Base-by-base conservation (phyloP, 2,113 vertebrate genomes). In the Spilogale gracilis region DNA sequence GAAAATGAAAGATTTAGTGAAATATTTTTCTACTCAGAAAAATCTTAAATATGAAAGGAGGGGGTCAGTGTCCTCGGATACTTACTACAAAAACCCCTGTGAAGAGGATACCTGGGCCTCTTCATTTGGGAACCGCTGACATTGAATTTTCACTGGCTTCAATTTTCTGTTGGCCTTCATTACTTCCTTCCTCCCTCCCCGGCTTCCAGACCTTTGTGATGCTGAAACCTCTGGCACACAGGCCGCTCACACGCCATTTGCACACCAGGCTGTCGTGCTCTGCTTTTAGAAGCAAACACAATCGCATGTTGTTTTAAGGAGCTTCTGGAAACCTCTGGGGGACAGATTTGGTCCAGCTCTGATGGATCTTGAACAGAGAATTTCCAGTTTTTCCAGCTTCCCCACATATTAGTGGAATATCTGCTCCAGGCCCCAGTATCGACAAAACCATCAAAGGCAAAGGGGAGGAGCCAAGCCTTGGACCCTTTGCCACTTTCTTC, bases 231-330 rank as follows among this genome's bases (percentile, higher is more conserved):
- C 88, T 88, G 92, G 76, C 80, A 81, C 54, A 14, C 17, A 58
- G 32, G 27, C 61, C 78, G 76, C 80, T 69, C 79, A 94, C 61
- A 16, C 30, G 67, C 85, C 63, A 94, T 92, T 90, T 65, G 52
- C 7, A 71, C 6, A 21, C 52, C 61, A 93, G 65, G 52, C 76
- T 48, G 69, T 90, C 30, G 30, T 9, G 58, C 61, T 85, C 58
- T 11, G 9, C 95, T 96, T 93, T 96, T 65, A 76, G 89, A 95
- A 82, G 52, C 60, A 54, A 82, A 85, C 81, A 88, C 38, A 89
- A 60, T 80, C 45, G 48, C 43, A 58, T 1, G 0, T 56, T 58
- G 1, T 52, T 63, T 61, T 32, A 27, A 79, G 83, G 43, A 43
- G 20, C 38, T n/a, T 88, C 91, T 60, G 63, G 27, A 86, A 91